Evolutionary conservation across 2,888 invertebrate species (phyloP).

Genomic region (Epinotia brunnichana): DNA sequence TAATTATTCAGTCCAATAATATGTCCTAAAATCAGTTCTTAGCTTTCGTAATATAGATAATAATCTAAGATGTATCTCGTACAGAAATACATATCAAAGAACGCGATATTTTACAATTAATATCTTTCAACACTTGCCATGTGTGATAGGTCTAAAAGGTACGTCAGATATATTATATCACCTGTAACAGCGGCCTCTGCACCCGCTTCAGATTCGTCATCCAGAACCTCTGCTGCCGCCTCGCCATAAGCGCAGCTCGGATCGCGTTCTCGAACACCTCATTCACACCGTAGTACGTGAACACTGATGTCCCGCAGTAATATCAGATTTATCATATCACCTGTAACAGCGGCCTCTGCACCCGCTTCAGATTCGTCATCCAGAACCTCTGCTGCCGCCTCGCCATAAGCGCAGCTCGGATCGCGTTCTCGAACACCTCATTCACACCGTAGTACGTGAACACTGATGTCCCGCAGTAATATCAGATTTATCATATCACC

Average conservation of each 20-base stretch:
- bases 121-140: no score
- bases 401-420: slow-evolving; percentile 94
- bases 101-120: no score
- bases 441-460: slow-evolving; percentile 97
- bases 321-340: slow-evolving; percentile 76
- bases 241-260: slow-evolving; percentile 93
- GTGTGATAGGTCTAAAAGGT: no score
- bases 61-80: no score
- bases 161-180: slow-evolving; percentile 56
- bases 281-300: slow-evolving; percentile 96
- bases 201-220: slow-evolving; percentile 97
- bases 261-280: slow-evolving; percentile 96
- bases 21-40: no score
- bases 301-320: slow-evolving; percentile 97
- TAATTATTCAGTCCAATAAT: no score
- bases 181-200: slow-evolving; percentile 90
- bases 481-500: slow-evolving; percentile 73
- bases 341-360: slow-evolving; percentile 91
- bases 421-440: slow-evolving; percentile 94
- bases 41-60: no score
- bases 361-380: slow-evolving; percentile 97
- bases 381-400: slow-evolving; percentile 97
- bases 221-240: slow-evolving; percentile 97
- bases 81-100: no score
- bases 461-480: slow-evolving; percentile 97